Conservation (phyloP, 2,113 vertebrate genomes). For the Tricholaema leucomelas region DNA sequence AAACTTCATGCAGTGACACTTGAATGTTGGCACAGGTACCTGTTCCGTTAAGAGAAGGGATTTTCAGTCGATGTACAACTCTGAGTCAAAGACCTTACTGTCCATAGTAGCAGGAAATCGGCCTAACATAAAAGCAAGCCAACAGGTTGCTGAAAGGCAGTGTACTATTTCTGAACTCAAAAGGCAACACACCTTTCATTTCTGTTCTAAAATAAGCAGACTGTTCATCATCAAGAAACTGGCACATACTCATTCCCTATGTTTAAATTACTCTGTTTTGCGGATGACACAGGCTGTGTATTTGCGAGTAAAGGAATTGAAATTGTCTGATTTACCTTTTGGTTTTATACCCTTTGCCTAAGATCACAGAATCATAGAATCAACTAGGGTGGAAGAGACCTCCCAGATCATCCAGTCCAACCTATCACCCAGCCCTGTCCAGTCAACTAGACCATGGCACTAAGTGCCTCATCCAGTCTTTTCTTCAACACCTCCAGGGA, state of each 20-base stretch:
- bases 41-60: not conserved
- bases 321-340: not conserved
- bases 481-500: no score
- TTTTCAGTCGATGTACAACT: not conserved
- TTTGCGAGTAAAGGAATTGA: not conserved
- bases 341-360: not conserved
- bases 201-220: not conserved
- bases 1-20: not conserved
- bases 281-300: not conserved
- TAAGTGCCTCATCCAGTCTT: no score
- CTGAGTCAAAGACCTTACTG: not conserved
- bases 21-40: not conserved
- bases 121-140: not conserved
- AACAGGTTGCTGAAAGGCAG: not conserved
- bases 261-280: not conserved
- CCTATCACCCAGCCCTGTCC: no score
- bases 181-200: not conserved
- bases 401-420: no score
- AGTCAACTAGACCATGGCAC: no score
- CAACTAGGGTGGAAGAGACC: no score
- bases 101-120: not conserved
- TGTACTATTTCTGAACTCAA: not conserved
- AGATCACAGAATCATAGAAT: no score
- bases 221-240: not conserved
- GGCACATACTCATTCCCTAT: not conserved